Conservation (phyloP, 2,113 vertebrate genomes). For the Excalfactoria chinensis region DNA sequence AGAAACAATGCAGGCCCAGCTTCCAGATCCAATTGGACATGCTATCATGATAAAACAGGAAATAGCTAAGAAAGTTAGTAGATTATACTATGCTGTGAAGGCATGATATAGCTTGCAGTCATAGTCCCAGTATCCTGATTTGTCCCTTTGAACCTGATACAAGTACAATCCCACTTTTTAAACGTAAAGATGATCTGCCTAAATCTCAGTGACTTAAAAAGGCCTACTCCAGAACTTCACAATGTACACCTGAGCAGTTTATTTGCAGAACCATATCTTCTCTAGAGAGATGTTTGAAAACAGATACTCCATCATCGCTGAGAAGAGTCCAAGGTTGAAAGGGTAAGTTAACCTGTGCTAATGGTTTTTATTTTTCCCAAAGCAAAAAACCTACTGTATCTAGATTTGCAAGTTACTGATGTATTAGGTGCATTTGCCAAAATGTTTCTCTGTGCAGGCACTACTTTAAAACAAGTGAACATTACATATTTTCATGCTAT, state of each 20-base stretch:
- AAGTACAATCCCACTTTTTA: not conserved
- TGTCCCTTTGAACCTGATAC: not conserved
- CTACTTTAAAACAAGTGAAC: not conserved
- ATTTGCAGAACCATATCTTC: not conserved
- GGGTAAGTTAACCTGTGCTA: not conserved
- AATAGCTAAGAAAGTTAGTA: not conserved
- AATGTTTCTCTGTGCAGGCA: not conserved
- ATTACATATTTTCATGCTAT: not conserved
- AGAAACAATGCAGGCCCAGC: not conserved
- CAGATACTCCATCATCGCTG: not conserved
- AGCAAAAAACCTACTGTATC: not conserved
- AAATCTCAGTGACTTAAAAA: not conserved
- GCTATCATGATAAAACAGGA: fast-evolving
- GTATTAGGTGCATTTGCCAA: not conserved
- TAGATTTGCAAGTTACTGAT: not conserved
- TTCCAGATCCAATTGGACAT: not conserved
- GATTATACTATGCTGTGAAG: fast-evolving
- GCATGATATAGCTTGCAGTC: not conserved
- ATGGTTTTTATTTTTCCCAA: not conserved
- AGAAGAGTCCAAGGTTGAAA: not conserved
- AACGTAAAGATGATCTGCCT: not conserved
- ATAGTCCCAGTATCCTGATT: not conserved
- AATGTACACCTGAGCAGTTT: not conserved
- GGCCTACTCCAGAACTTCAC: not conserved
- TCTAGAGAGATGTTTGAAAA: not conserved